phyloP scores from a whole-genome alignment of 2,113 vertebrate species.

The Naja naja region DNA sequence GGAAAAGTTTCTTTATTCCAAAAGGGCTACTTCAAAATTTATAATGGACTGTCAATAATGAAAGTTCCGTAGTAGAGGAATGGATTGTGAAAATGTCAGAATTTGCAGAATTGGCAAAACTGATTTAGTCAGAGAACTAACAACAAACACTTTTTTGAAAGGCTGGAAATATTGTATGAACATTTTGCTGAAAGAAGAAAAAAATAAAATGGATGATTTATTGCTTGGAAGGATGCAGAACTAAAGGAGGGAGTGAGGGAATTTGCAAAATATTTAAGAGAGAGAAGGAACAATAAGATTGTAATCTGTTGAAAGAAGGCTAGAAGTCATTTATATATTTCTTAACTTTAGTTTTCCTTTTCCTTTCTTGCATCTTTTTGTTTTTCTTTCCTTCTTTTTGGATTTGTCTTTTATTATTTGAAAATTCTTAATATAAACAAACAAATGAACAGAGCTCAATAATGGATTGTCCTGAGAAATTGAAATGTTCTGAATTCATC shows the following conservation, averaged over 20 bases:
- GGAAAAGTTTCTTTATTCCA: not conserved
- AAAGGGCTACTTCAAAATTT: not conserved
- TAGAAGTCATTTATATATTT: not conserved
- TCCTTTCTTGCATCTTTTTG: not conserved
- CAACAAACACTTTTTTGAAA: not conserved
- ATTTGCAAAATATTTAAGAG: not conserved
- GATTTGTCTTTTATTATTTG: not conserved
- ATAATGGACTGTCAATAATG: not conserved
- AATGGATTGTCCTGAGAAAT: not conserved
- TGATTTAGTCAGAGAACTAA: not conserved
- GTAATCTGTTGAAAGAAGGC: not conserved
- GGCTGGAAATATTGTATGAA: not conserved
- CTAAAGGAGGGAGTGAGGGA: not conserved
- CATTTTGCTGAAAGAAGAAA: not conserved
- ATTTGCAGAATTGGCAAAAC: not conserved
- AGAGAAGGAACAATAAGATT: not conserved
- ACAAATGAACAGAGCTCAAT: not conserved
- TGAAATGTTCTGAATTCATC: not conserved
- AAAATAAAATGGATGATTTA: not conserved
- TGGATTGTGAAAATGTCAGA: not conserved
- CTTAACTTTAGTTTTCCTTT: not conserved
- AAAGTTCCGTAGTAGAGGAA: not conserved
- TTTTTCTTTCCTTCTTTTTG: not conserved
- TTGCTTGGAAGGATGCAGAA: not conserved
- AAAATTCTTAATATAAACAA: not conserved